Base-by-base conservation (phyloP, 1,140 invertebrate genomes). In the Parapsyche elsis region DNA sequence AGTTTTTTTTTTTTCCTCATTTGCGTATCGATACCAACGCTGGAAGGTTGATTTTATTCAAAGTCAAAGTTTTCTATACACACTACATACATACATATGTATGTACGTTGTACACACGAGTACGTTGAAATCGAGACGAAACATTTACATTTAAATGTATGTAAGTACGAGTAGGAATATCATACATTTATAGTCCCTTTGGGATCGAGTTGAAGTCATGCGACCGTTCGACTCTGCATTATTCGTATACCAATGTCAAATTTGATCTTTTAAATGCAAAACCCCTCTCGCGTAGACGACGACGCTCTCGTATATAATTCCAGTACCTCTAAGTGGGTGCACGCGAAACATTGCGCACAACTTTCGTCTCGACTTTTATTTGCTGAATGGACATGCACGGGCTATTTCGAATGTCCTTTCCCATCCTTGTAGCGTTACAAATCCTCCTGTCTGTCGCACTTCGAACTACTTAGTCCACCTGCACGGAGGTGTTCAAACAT, bases 231-330 rank as follows among this genome's bases (percentile, higher is more conserved):
- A 67, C 44, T 23, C n/a, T 12, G 44, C 44, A 26, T 24, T 57
- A 24, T 49, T 53, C 74, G 59, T 70, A 57, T 59, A 19, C 23
- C 78, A 80, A 30, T 12, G 26, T 64, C 75, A 59, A 76, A 82
- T 82, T 71, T 73, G 81, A 74, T 70, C 78, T 80, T 82, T 80
- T 75, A 74, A 76, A 82, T 82, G 81, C 80, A 82, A 82, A 82
- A 78, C 79, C 75, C 57, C 78, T 38, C 46, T 45, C 45, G 19
- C 76, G 16, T 14, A 53, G 10, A 53, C 49, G 49, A 53, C 10
- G 49, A n/a, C n/a, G n/a, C n/a, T n/a, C 49, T 38, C 49, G 12
- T 53, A 53, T 53, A 12, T 53, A 53, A 2, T 53, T 53, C 49
- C 49, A 26, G 64, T 67, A 67, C 64, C 2, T 64, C 9, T 67